phyloP scores from a whole-genome alignment of 1,140 invertebrate genomes.

The Whitmania pigra region DNA sequence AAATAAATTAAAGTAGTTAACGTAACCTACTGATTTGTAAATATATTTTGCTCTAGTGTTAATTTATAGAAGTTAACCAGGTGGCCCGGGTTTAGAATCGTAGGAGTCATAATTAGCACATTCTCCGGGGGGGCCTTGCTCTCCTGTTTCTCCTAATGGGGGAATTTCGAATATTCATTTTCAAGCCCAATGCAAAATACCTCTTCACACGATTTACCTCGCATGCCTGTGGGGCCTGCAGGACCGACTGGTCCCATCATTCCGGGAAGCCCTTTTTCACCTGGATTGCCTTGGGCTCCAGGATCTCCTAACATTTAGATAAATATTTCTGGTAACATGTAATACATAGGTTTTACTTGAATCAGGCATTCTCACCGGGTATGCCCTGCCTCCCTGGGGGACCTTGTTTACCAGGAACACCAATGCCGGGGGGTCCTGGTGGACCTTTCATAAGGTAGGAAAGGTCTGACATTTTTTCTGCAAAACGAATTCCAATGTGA shows the following conservation, averaged over 20 bases:
- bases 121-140: background rate
- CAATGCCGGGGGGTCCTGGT: background rate
- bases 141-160: background rate
- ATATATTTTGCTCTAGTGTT: background rate
- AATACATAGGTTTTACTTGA: no score
- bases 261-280: background rate
- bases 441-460: background rate
- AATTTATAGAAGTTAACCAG: background rate
- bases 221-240: background rate
- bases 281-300: background rate
- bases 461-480: slow-evolving; percentile 3
- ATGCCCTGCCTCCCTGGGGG: background rate
- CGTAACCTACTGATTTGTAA: background rate
- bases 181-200: background rate
- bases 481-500: background rate
- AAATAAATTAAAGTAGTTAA: background rate
- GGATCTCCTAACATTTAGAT: background rate
- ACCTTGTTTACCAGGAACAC: background rate
- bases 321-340: background rate
- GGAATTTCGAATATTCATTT: background rate
- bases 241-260: background rate
- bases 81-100: background rate
- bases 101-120: slow-evolving; percentile 1
- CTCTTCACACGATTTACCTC: background rate
- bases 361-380: background rate